These are phyloP conservation scores for Thalpophila matura DNA, from an alignment of 2,888 invertebrate species.

Conservation along the genomic window DNA sequence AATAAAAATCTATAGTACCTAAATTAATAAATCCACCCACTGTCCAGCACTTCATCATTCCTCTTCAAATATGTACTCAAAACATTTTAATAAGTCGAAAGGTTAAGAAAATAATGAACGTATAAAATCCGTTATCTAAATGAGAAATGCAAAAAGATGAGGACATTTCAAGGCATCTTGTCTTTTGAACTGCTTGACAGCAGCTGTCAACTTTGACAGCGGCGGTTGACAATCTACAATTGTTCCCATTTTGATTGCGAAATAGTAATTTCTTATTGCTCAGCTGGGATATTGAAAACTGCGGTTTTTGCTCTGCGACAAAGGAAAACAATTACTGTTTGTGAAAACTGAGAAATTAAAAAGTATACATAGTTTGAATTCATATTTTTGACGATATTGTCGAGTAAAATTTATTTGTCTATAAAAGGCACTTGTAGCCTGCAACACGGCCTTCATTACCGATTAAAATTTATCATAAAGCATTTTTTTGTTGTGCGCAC, in stretches of 20 bases:
- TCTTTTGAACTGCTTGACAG: constrained; percentile 54
- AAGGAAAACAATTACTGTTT: constrained; percentile 31
- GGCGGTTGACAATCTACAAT: constrained; percentile 46
- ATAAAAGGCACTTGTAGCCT: too few relatives aligned
- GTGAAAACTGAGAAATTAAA: constrained; percentile 24
- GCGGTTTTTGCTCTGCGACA: constrained; percentile 31
- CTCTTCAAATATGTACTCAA: constrained; percentile 9
- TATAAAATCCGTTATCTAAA: constrained; percentile 36
- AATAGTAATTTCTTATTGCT: constrained; percentile 56
- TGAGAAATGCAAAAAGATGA: constrained; percentile 48
- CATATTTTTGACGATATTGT: neutral
- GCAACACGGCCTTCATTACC: too few relatives aligned
- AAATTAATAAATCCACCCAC: constrained; percentile 34
- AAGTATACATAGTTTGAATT: constrained; percentile 16
- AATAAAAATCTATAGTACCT: neutral
- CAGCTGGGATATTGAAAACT: constrained; percentile 59
- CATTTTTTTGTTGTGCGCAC: too few relatives aligned
- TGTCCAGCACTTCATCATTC: constrained; percentile 34
- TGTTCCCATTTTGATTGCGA: constrained; percentile 57
- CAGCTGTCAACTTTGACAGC: constrained; percentile 55
- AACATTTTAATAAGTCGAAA: constrained; percentile 29
- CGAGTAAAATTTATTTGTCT: neutral
- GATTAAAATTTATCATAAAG: too few relatives aligned
- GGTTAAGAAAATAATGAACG: constrained; percentile 21
- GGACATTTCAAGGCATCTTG: constrained; percentile 33